Percentiles rank a stretch among this genome's conserved stretches.
Evolutionary conservation across 2,113 vertebrate species (phyloP).

Genomic region (Leptodactylus fuscus): DNA sequence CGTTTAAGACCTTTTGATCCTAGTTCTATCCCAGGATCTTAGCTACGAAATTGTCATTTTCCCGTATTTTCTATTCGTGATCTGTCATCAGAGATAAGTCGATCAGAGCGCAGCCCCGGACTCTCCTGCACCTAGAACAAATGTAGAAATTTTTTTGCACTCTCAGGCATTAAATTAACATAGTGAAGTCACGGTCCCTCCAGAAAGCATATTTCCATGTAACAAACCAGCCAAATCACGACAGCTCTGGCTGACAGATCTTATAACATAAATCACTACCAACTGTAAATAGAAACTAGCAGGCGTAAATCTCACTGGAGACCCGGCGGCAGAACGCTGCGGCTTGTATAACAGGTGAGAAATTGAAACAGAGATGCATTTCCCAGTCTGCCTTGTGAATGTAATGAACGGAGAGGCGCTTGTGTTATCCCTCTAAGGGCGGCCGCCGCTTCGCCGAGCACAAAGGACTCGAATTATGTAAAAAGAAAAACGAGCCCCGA

Average conservation of each 20-base stretch:
- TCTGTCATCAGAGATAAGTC: background rate
- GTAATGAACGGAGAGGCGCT: conserved; percentile 45
- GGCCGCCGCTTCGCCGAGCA: conserved; percentile 32
- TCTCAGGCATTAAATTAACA: conserved; percentile 48
- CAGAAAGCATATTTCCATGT: conserved; percentile 49
- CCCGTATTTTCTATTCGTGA: background rate
- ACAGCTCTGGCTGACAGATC: conserved; percentile 57
- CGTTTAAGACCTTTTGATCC: no score
- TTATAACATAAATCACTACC: conserved; percentile 55
- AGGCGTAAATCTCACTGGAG: conserved; percentile 59
- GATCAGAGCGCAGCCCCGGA: background rate
- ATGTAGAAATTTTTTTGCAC: conserved; percentile 8
- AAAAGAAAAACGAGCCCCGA: background rate
- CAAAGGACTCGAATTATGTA: conserved; percentile 18
- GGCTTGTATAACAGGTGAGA: conserved; percentile 61
- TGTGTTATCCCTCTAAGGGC: conserved; percentile 47
- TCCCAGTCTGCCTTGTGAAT: conserved; percentile 44
- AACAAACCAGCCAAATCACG: conserved; percentile 48
- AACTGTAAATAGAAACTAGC: conserved; percentile 59
- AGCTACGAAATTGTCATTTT: background rate
- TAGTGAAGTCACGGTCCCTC: conserved; percentile 32
- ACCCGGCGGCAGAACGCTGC: conserved; percentile 48
- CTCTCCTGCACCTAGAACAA: background rate
- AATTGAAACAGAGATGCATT: conserved; percentile 54
- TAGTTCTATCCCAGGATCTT: no score